Conservation (phyloP, 2,888 invertebrate species). For the Cephus spinipes region DNA sequence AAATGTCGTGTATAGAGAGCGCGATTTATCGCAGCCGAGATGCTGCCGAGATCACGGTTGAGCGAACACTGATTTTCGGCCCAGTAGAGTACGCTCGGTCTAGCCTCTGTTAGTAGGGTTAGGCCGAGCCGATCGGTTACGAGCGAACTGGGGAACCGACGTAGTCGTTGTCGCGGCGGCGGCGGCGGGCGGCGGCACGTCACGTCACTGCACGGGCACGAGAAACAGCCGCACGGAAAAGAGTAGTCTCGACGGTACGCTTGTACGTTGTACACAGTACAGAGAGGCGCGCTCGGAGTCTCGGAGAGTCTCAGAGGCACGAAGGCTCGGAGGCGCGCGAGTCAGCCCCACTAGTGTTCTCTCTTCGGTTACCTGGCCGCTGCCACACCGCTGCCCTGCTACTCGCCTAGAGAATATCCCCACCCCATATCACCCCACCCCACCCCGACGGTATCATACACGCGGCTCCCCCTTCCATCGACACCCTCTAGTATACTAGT, state of each 20-base stretch:
- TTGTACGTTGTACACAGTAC: constrained; percentile 24
- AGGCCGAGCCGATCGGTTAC: constrained; percentile 21
- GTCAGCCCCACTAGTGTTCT: constrained; percentile 62
- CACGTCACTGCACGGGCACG: constrained; percentile 27
- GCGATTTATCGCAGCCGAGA: constrained; percentile 6
- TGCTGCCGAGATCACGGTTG: constrained; percentile 34
- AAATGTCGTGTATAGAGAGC: constrained; percentile 2
- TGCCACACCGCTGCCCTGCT: constrained; percentile 44
- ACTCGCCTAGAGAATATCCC: constrained; percentile 58
- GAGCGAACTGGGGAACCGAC: constrained; percentile 21
- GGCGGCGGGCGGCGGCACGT: constrained; percentile 2
- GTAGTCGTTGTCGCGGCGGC: background rate
- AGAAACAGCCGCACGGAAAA: background rate
- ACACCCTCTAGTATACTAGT: constrained; percentile 22
- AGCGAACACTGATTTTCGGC: constrained; percentile 35
- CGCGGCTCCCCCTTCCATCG: constrained; percentile 40
- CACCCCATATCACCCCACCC: constrained; percentile 40
- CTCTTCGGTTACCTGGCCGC: constrained; percentile 60
- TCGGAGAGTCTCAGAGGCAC: constrained; percentile 1
- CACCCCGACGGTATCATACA: constrained; percentile 43
- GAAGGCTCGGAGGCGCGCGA: constrained; percentile 39
- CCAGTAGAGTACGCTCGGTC: constrained; percentile 15
- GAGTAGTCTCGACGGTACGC: background rate
- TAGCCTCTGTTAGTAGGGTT: constrained; percentile 18
- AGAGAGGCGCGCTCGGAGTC: background rate